phyloP scores from a whole-genome alignment of 35 echinoderm and acorn worm genomes.

The Apostichopus californicus region DNA sequence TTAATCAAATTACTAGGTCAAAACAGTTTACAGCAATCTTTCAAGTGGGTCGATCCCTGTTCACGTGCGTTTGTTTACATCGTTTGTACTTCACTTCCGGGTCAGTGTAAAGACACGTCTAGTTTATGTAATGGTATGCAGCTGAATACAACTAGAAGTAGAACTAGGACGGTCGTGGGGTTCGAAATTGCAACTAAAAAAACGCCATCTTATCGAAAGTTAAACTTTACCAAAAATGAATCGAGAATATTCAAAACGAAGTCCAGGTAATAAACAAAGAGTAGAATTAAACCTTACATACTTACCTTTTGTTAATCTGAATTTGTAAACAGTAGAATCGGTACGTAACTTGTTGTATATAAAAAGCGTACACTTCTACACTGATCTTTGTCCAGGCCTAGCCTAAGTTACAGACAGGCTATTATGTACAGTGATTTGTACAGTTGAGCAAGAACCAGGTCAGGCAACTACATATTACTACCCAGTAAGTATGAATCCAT shows the following conservation, averaged over 20 bases:
- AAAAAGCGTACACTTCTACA: too few relatives aligned
- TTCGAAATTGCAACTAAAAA: not conserved
- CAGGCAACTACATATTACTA: too few relatives aligned
- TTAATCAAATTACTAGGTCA: not conserved
- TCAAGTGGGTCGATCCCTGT: not conserved
- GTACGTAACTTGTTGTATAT: too few relatives aligned
- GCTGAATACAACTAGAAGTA: not conserved
- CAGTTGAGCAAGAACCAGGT: too few relatives aligned
- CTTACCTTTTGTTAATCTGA: too few relatives aligned
- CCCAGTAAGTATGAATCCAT: too few relatives aligned
- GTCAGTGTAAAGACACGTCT: slow-evolving; percentile 19
- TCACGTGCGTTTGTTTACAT: slow-evolving; percentile 38
- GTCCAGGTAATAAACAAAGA: slow-evolving; percentile 41
- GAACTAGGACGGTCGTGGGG: not conserved
- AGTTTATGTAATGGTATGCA: not conserved
- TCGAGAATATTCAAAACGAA: slow-evolving; percentile 59
- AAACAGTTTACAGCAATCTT: not conserved
- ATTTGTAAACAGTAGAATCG: too few relatives aligned
- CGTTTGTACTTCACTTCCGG: not conserved
- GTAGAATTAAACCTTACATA: too few relatives aligned
- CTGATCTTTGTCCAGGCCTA: too few relatives aligned
- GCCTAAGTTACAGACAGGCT: too few relatives aligned
- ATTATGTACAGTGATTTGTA: too few relatives aligned
- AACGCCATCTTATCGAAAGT: not conserved
- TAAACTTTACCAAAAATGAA: slow-evolving; percentile 38